Percentiles rank a stretch among this genome's conserved stretches.
Evolutionary conservation across 2,797 vertebrate species (phyloP).

Genomic region (Phrynocephalus vlangalii): DNA sequence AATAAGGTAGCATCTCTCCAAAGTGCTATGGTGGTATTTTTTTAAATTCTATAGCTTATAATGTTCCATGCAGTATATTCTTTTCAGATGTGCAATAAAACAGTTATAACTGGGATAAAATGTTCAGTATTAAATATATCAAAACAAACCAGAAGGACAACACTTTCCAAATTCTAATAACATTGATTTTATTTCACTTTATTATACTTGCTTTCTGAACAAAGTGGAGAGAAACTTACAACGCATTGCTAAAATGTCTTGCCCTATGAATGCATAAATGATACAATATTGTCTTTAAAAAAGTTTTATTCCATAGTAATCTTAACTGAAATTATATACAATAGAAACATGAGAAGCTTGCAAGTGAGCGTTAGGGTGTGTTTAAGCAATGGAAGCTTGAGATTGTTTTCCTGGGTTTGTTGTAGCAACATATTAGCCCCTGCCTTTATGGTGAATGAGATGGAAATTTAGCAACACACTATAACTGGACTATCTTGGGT

Average conservation of each 20-base stretch:
- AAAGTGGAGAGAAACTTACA: conserved; percentile 77
- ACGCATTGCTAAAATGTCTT: conserved; percentile 76
- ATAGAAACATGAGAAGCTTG: background rate
- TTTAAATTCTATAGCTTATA: conserved; percentile 32
- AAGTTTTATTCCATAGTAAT: background rate
- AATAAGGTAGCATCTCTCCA: conserved; percentile 69
- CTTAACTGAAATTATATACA: background rate
- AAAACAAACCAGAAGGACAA: background rate
- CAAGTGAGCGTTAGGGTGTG: background rate
- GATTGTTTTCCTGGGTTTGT: background rate
- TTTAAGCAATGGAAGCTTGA: background rate
- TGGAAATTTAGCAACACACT: background rate
- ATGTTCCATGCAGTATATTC: background rate
- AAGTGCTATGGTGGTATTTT: conserved; percentile 55
- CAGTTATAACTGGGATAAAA: background rate
- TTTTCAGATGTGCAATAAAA: background rate
- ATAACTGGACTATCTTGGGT: background rate
- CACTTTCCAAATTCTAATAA: background rate
- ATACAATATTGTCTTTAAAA: conserved; percentile 69
- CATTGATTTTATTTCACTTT: conserved; percentile 77
- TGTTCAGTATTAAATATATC: background rate
- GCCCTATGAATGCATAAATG: conserved; percentile 80
- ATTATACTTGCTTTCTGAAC: conserved; percentile 83
- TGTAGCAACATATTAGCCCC: background rate
- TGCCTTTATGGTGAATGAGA: background rate